A percentile compares a stretch with the other conserved stretches of the same genome.
These are phyloP conservation scores for Clupea harengus DNA, from an alignment of 2,113 vertebrate genomes.

Conservation along the genomic window DNA sequence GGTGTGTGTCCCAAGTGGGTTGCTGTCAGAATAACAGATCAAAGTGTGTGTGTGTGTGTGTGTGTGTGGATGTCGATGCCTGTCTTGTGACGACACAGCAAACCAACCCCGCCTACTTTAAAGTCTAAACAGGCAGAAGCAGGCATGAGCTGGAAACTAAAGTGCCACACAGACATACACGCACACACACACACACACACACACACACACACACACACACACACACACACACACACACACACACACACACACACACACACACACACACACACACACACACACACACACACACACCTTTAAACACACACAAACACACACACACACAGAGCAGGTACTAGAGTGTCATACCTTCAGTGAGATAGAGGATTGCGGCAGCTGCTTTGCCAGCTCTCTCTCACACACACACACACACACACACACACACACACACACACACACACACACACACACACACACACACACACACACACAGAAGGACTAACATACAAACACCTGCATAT, in stretches of 20 bases:
- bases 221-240: conserved; percentile 18
- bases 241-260: too few relatives aligned
- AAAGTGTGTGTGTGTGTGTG: conserved; percentile 65
- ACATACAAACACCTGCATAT: background rate
- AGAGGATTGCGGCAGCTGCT: background rate
- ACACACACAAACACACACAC: too few relatives aligned
- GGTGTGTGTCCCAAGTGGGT: conserved; percentile 66
- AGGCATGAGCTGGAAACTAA: background rate
- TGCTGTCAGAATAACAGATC: conserved; percentile 77
- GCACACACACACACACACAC: background rate
- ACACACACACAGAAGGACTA: background rate
- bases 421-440: too few relatives aligned
- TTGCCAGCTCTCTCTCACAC: background rate
- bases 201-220: background rate
- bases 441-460: too few relatives aligned
- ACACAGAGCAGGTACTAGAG: conserved; percentile 26
- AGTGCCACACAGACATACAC: conserved; percentile 1
- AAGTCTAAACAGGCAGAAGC: conserved; percentile 48
- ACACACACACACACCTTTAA: too few relatives aligned
- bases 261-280: too few relatives aligned
- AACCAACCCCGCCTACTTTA: conserved; percentile 58
- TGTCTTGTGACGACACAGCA: conserved; percentile 17
- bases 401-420: too few relatives aligned
- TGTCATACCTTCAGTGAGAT: background rate
- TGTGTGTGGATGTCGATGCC: conserved; percentile 11